Percentiles rank a stretch among this genome's conserved stretches.
phyloP scores from a whole-genome alignment of 92 coral and sea anemone genomes.

The Blastomussa wellsi region DNA sequence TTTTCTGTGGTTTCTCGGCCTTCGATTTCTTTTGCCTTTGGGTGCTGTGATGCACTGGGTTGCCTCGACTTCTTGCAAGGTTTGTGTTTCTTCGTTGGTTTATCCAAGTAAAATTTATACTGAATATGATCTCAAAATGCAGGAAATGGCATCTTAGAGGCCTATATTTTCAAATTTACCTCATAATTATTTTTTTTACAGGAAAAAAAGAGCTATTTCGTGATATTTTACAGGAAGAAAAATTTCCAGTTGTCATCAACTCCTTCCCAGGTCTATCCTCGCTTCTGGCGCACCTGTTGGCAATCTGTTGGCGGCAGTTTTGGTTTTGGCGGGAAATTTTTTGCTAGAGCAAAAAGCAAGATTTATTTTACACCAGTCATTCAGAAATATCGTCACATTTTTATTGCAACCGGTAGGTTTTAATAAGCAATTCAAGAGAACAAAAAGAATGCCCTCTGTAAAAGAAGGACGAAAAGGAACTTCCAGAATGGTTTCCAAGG shows the following conservation, averaged over 20 bases:
- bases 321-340: slow-evolving; percentile 28
- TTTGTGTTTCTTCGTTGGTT: no score
- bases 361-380: neutral
- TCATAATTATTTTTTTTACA: no score
- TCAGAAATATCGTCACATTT: neutral
- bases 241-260: neutral
- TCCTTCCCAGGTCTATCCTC: neutral
- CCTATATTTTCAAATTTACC: no score
- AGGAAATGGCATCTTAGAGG: no score
- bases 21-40: no score
- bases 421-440: neutral
- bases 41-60: no score
- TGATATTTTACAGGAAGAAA: no score
- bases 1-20: no score
- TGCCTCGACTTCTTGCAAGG: no score
- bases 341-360: neutral
- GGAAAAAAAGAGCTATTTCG: neutral
- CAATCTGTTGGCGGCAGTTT: neutral
- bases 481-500: slow-evolving; percentile 4
- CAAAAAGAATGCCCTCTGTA: slow-evolving; percentile 3
- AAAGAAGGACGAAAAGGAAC: neutral
- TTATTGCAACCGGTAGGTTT: neutral
- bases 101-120: no score
- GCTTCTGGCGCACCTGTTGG: neutral
- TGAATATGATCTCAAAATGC: no score